These are phyloP conservation scores for Arrhamphus sclerolepis DNA, from an alignment of 2,797 vertebrate genomes.

Conservation along the genomic window DNA sequence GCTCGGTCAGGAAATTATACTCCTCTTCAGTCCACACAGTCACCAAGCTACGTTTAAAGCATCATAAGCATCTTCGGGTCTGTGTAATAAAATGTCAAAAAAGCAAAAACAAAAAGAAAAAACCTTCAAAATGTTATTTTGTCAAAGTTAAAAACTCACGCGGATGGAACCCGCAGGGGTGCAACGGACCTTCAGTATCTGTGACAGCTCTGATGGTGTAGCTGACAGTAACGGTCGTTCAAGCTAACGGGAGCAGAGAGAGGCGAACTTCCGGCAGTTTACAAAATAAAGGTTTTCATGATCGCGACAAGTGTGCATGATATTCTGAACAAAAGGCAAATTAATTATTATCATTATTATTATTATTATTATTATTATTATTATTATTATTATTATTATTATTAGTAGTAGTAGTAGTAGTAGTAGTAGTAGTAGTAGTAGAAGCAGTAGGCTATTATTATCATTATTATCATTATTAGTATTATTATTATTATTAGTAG, in stretches of 20 bases:
- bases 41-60: background rate
- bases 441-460: too few relatives aligned
- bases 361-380: too few relatives aligned
- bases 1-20: conserved; percentile 25
- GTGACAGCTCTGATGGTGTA: conserved; percentile 19
- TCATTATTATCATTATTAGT: too few relatives aligned
- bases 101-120: background rate
- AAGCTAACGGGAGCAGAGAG: conserved; percentile 1
- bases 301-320: too few relatives aligned
- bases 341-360: too few relatives aligned
- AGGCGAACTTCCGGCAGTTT: conserved; percentile 13
- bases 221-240: conserved; percentile 11
- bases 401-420: too few relatives aligned
- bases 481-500: too few relatives aligned
- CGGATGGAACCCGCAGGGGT: background rate
- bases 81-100: too few relatives aligned
- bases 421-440: too few relatives aligned
- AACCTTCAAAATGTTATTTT: background rate
- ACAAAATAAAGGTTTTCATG: conserved; percentile 32
- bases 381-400: too few relatives aligned
- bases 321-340: too few relatives aligned
- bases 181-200: background rate
- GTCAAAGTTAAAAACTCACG: background rate
- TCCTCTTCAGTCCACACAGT: conserved; percentile 5
- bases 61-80: background rate